Evolutionary conservation across 2,888 invertebrate genomes (phyloP).

Genomic region (Arrhopalites spinosus): DNA sequence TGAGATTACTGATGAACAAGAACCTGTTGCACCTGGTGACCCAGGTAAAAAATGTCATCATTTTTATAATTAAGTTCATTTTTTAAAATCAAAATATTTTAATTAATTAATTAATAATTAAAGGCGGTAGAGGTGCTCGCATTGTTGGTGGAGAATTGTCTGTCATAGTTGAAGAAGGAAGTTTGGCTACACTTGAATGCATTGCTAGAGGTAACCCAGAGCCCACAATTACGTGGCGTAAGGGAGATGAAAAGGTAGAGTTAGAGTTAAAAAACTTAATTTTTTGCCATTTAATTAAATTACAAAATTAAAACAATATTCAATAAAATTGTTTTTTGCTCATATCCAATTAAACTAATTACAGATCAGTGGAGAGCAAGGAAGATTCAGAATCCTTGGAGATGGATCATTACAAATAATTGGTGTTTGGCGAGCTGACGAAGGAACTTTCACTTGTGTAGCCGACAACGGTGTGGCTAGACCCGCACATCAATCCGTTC

Average conservation of each 20-base stretch:
- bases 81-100: neutral
- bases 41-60: slow-evolving; percentile 1
- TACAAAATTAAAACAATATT: too few relatives aligned
- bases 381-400: slow-evolving; percentile 70
- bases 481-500: slow-evolving; percentile 71
- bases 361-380: slow-evolving; percentile 70
- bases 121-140: slow-evolving; percentile 56
- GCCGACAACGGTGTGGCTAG: slow-evolving; percentile 73
- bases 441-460: slow-evolving; percentile 82
- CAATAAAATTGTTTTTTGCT: too few relatives aligned
- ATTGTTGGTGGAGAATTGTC: slow-evolving; percentile 63
- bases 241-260: slow-evolving; percentile 70
- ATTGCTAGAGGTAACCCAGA: slow-evolving; percentile 76
- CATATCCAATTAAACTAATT: slow-evolving; percentile 34
- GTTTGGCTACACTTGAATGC: slow-evolving; percentile 74
- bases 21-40: slow-evolving; percentile 31
- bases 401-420: slow-evolving; percentile 83
- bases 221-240: slow-evolving; percentile 78
- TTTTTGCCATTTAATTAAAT: too few relatives aligned
- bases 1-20: neutral
- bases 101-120: neutral
- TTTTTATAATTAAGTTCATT: too few relatives aligned
- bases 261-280: too few relatives aligned
- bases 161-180: slow-evolving; percentile 72
- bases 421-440: slow-evolving; percentile 77